Percentiles rank a stretch among this genome's conserved stretches.
Conservation (phyloP, 2,888 invertebrate genomes). For the Caenorhabditis japonica region DNA sequence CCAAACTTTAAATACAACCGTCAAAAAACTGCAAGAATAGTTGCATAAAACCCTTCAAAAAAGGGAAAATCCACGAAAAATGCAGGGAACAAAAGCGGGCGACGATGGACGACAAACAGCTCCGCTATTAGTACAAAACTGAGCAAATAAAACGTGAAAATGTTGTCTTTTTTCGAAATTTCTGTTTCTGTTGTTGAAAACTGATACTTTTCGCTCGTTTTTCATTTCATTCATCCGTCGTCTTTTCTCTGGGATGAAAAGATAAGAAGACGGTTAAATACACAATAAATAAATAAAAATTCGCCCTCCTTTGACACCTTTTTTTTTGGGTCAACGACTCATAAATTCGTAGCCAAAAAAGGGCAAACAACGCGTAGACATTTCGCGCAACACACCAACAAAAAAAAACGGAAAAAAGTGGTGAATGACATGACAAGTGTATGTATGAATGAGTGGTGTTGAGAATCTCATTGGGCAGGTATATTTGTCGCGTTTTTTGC, state of each 20-base stretch:
- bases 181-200: too few relatives aligned
- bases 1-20: too few relatives aligned
- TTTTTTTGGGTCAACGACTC: slow-evolving; percentile 48
- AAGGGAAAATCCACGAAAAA: too few relatives aligned
- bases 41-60: too few relatives aligned
- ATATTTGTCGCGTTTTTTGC: slow-evolving; percentile 28
- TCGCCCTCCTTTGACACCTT: background rate
- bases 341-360: slow-evolving; percentile 25
- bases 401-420: slow-evolving; percentile 1
- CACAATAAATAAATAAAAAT: slow-evolving; percentile 6
- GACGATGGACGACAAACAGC: too few relatives aligned
- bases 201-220: slow-evolving; percentile 30
- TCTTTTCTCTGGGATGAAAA: too few relatives aligned
- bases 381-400: slow-evolving; percentile 2
- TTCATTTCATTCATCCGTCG: too few relatives aligned
- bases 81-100: too few relatives aligned
- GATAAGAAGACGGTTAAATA: too few relatives aligned
- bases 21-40: too few relatives aligned
- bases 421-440: too few relatives aligned
- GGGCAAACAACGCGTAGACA: slow-evolving; percentile 10
- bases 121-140: slow-evolving; percentile 51
- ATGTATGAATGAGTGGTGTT: slow-evolving; percentile 23
- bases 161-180: slow-evolving; percentile 15
- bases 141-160: slow-evolving; percentile 31
- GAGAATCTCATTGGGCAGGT: slow-evolving; percentile 16